Conservation (phyloP, 2,888 invertebrate species). For the Hermaeophaga mercurialis region DNA sequence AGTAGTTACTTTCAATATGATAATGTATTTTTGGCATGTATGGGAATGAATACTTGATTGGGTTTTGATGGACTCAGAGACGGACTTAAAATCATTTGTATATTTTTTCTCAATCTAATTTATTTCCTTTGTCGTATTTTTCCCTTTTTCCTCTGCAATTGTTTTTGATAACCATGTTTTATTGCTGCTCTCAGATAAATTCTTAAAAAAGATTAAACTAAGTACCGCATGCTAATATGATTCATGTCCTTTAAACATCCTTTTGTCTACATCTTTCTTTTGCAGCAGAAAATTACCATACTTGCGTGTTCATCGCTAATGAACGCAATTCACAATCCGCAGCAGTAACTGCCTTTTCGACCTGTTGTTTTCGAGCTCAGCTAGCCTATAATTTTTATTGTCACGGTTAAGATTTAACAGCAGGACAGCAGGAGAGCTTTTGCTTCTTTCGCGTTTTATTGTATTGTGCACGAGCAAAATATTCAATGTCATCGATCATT, state of each 20-base stretch:
- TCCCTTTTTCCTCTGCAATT: not conserved
- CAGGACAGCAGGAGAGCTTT: conserved; percentile 56
- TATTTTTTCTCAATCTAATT: too few species aligned
- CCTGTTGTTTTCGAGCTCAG: conserved; percentile 67
- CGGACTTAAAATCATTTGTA: not conserved
- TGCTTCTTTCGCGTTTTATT: conserved; percentile 48
- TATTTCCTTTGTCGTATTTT: too few species aligned
- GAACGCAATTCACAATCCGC: conserved; percentile 65
- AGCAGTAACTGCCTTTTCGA: conserved; percentile 54
- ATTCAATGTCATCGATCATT: conserved; percentile 55
- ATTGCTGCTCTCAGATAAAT: too few species aligned
- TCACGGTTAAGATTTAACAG: conserved; percentile 64
- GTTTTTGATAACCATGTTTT: not conserved
- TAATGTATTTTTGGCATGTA: conserved; percentile 13
- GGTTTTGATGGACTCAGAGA: conserved; percentile 2
- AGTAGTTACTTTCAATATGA: conserved; percentile 13
- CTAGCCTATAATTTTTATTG: conserved; percentile 68
- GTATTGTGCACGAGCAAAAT: conserved; percentile 43
- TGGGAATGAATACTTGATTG: conserved; percentile 10
- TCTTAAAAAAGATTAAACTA: conserved; percentile 2
- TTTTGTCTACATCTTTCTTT: conserved; percentile 18
- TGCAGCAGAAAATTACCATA: conserved; percentile 40
- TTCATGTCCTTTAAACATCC: conserved; percentile 15
- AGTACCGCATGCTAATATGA: conserved; percentile 11
- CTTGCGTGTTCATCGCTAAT: conserved; percentile 63